Evolutionary conservation across 2,797 vertebrate species (phyloP), one percentile per base, ranked within the genome.

Genomic region (Adrianichthys oophorus): DNA sequence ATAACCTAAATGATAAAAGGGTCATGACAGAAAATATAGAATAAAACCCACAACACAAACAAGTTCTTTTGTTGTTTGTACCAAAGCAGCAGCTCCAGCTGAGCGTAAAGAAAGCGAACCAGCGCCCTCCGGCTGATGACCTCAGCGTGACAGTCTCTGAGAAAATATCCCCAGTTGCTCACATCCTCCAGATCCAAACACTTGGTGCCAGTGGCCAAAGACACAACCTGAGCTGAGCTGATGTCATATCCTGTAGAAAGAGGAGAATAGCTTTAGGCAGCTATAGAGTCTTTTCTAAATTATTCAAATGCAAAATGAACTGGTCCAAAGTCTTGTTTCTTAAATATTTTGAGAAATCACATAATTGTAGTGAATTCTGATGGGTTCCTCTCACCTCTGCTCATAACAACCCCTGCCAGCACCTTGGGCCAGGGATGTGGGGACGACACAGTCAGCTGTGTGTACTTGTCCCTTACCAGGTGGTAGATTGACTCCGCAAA

Each of bases 341-440:
- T 10, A 37, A 37, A 37, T 37, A 37, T 37, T 12, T 37, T 37
- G 10, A 37, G 32, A 37, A 37, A 37, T 2, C 32, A 37, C 32
- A 37, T 37, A 12, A 37, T 37, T 37, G 32, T 12, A 37, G 32
- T 37, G 10, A 37, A 3, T 37, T 45, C 44, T 18, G 17, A 45
- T 18, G 44, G 16, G 15, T 45, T 0, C 0, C 45, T 15, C 91
- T 90, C 91, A 97, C 96, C 96, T 95, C 88, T 92, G 85, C 94
- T 97, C 95, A 97, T 94, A 45, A 96, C 92, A 48, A 98, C 92
- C 62, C 94, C 95, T 17, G 95, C 95, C 82, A 97, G 91, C 4
- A 88, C 90, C 81, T 94, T 96, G 90, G 94, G 92, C 53, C 85
- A 92, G 70, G 79, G 64, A 5, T 90, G 87, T 45, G 84, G 86